Percentiles rank a stretch among this genome's conserved stretches.
Evolutionary conservation across 1,140 invertebrate species (phyloP).

Genomic region (Lasioglossum albipes): DNA sequence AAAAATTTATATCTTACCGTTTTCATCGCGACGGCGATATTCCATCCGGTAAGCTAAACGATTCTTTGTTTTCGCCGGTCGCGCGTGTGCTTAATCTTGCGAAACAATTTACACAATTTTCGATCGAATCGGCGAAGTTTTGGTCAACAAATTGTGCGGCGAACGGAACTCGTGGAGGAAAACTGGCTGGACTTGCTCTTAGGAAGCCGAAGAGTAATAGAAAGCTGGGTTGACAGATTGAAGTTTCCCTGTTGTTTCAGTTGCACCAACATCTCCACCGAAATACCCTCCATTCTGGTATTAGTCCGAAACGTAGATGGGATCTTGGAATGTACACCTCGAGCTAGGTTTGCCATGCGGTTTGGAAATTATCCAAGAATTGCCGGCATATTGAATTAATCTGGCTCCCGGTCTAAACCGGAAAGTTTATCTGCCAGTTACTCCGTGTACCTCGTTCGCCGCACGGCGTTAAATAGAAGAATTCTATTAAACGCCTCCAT

Average conservation of each 20-base stretch:
- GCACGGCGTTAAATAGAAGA: conserved; percentile 5
- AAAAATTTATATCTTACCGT: too few relatives aligned
- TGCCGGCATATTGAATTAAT: conserved; percentile 34
- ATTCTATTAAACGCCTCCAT: conserved; percentile 28
- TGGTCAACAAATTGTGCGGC: not conserved
- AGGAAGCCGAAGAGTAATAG: not conserved
- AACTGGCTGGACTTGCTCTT: not conserved
- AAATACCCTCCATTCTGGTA: not conserved
- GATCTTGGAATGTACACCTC: not conserved
- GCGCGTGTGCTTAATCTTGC: too few relatives aligned
- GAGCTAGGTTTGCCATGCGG: not conserved
- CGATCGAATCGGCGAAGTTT: not conserved
- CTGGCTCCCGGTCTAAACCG: not conserved
- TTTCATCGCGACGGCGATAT: too few relatives aligned
- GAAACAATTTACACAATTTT: not conserved
- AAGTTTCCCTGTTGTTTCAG: not conserved
- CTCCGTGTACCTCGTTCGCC: not conserved
- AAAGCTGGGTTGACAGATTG: not conserved
- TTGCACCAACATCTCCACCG: not conserved
- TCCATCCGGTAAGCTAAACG: too few relatives aligned
- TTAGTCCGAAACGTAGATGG: conserved; percentile 1
- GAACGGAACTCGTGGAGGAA: not conserved
- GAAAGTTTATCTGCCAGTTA: conserved; percentile 29
- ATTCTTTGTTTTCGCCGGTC: too few relatives aligned
- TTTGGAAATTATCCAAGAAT: conserved; percentile 34